These are phyloP conservation scores for Ctenochaetus hawaiiensis DNA, from an alignment of 2,797 vertebrate species.

Conservation along the genomic window DNA sequence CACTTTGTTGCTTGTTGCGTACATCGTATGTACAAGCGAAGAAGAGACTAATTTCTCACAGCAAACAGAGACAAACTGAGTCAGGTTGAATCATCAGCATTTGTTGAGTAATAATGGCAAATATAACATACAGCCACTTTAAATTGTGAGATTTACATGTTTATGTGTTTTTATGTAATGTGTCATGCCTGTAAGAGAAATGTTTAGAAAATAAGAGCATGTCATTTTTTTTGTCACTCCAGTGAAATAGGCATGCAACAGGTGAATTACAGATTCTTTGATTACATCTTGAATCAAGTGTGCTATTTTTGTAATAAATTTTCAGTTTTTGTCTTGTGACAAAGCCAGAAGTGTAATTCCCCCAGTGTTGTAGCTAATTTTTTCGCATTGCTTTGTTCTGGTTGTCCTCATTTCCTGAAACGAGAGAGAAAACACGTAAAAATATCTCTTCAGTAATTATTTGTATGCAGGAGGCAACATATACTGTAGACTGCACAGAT, in stretches of 20 bases:
- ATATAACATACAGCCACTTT: not conserved
- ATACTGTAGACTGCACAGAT: too few species aligned
- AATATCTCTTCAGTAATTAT: not conserved
- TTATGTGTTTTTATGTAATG: not conserved
- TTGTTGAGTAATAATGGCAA: not conserved
- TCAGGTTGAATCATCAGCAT: not conserved
- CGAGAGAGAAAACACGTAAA: slow-evolving; percentile 8
- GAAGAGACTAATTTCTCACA: not conserved
- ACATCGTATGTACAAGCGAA: not conserved
- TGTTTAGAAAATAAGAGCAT: not conserved
- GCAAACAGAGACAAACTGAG: not conserved
- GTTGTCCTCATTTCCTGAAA: slow-evolving; percentile 71
- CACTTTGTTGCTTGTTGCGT: slow-evolving; percentile 7
- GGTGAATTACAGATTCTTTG: slow-evolving; percentile 1
- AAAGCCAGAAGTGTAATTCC: slow-evolving; percentile 74
- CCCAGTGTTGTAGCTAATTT: slow-evolving; percentile 80
- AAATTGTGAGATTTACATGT: not conserved
- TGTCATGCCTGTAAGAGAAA: not conserved
- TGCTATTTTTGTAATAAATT: not conserved
- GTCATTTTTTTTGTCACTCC: not conserved
- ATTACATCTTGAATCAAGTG: not conserved
- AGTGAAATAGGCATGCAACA: slow-evolving; percentile 6
- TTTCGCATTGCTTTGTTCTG: slow-evolving; percentile 71
- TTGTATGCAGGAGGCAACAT: too few species aligned
- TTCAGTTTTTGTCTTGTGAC: slow-evolving; percentile 4